Evolutionary conservation across 1,140 invertebrate genomes (phyloP), one percentile per base, ranked within the genome.

Genomic region (Temnothorax longispinosus): DNA sequence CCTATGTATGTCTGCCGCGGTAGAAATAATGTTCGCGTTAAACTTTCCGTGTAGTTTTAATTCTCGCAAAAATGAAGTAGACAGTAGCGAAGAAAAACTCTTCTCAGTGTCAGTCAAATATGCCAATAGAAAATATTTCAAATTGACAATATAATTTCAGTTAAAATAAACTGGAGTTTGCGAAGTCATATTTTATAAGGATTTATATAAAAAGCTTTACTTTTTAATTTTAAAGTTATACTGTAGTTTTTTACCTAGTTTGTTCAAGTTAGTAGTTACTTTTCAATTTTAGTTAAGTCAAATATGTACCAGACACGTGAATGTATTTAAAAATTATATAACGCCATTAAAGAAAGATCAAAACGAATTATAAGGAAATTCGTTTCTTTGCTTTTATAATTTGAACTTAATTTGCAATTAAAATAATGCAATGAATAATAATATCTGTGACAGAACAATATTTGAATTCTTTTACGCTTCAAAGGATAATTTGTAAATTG

Each of bases 241-340:
- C 8, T 27, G 7, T n/a, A 44, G 38, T 47, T 44, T 38, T 13
- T 75, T 6, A 56, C 6, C 38, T 11, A 67, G 10, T 15, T 32
- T 32, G 38, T 2, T 67, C n/a, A 44, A 44, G n/a, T 67, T 67
- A 67, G n/a, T 67, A 21, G n/a, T 21, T 67, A 21, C 7, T 44
- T 67, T 67, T 44, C 10, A 11, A 6, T 38, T 62, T 62, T 35
- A 35, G 1, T 38, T 38, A 65, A 65, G 7, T 72, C 11, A 50
- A 15, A 50, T 32, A 50, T 47, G 47, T 35, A 72, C n/a, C 13
- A 2, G 0, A 69, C 0, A 13, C 15, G 4, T 52, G 38, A 74
- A 74, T 74, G 27, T 27, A 74, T 74, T 72, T 72, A 72, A 67
- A 38, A 56, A 52, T 56, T 5, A 54, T 21, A 38, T 18, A 38